Evolutionary conservation across 2,888 invertebrate genomes (phyloP).

Genomic region (Apeira syringaria): DNA sequence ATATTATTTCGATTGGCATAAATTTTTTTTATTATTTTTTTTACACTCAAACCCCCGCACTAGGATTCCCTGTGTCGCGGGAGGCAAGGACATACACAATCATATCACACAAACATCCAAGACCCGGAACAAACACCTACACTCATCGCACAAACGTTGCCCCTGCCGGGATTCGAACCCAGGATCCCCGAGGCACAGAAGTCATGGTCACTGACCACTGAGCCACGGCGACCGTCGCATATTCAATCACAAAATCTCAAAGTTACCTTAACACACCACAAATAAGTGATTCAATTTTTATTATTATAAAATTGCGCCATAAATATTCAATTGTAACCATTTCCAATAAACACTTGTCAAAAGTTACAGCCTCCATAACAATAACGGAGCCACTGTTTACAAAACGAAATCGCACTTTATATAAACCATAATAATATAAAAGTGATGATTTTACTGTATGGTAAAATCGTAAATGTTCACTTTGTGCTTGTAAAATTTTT

Average conservation of each 20-base stretch:
- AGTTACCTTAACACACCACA: background rate
- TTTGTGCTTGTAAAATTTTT: slow-evolving; percentile 10
- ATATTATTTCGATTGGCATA: no score
- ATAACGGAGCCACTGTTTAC: slow-evolving; percentile 14
- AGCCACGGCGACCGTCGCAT: no score
- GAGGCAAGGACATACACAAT: no score
- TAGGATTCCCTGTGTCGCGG: no score
- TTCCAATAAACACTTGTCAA: slow-evolving; percentile 13
- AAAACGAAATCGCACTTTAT: slow-evolving; percentile 35
- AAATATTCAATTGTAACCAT: slow-evolving; percentile 2
- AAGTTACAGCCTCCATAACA: slow-evolving; percentile 13
- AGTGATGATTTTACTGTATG: slow-evolving; percentile 10
- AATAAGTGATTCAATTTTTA: background rate
- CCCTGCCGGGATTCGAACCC: no score
- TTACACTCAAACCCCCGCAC: no score
- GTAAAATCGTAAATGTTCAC: slow-evolving; percentile 8
- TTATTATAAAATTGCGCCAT: background rate
- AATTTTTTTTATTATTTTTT: no score
- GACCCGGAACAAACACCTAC: no score
- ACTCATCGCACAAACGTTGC: no score
- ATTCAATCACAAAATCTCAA: slow-evolving; percentile 12
- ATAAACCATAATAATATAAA: slow-evolving; percentile 36
- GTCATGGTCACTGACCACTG: no score
- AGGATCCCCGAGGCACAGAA: no score
- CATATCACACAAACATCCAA: no score